These are phyloP conservation scores for Serranus cabrilla DNA, from an alignment of 2,797 vertebrate species.

Conservation along the genomic window DNA sequence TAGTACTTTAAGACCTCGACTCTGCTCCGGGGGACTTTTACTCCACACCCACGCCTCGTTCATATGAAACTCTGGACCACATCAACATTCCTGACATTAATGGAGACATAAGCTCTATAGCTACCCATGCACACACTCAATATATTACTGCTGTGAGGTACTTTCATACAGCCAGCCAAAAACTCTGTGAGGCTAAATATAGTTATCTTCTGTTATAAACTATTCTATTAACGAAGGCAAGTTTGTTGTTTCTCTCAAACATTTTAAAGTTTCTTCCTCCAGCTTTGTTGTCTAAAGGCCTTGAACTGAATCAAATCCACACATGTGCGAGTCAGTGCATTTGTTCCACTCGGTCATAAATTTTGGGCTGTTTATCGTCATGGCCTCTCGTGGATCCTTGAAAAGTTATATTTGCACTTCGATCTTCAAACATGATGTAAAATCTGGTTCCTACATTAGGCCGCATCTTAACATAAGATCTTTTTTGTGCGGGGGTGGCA, in stretches of 20 bases:
- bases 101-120: slow-evolving; percentile 53
- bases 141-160: slow-evolving; percentile 36
- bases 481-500: no score
- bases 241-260: neutral
- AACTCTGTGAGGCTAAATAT: slow-evolving; percentile 23
- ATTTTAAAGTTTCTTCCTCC: neutral
- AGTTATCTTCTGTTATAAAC: slow-evolving; percentile 13
- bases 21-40: slow-evolving; percentile 69
- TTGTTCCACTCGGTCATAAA: neutral
- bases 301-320: neutral
- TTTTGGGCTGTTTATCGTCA: neutral
- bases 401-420: neutral
- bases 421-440: neutral
- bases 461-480: no score
- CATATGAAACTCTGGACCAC: slow-evolving; percentile 67
- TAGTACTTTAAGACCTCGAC: slow-evolving; percentile 72
- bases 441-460: neutral
- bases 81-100: slow-evolving; percentile 69
- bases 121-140: slow-evolving; percentile 17
- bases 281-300: neutral
- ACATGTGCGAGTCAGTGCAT: neutral
- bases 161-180: slow-evolving; percentile 8
- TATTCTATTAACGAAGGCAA: slow-evolving; percentile 8
- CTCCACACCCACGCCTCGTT: slow-evolving; percentile 68
- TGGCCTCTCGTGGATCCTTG: neutral